Evolutionary conservation across 2,888 invertebrate species (phyloP).

Genomic region (Tetrapedia diversipes): DNA sequence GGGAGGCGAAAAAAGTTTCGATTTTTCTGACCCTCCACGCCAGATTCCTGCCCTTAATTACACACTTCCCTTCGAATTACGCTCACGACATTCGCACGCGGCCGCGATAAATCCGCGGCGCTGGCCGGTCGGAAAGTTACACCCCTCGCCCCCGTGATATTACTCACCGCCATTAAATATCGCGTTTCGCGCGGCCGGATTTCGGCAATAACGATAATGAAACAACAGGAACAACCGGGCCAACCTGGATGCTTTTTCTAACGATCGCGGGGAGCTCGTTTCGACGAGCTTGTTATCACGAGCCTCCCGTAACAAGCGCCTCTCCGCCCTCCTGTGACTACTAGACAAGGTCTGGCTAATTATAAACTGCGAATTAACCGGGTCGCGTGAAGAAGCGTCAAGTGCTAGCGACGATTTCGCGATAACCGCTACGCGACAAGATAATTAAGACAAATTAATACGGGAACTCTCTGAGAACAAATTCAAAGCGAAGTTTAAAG

Average conservation of each 20-base stretch:
- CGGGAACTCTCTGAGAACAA: no score
- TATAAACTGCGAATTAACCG: constrained; percentile 59
- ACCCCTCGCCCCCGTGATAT: constrained; percentile 39
- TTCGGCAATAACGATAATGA: constrained; percentile 59
- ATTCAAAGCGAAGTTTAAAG: no score
- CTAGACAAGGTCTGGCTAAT: constrained; percentile 47
- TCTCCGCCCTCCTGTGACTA: neutral
- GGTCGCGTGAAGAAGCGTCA: constrained; percentile 44
- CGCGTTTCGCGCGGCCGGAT: constrained; percentile 46
- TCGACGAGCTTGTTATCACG: constrained; percentile 50
- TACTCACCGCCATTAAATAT: constrained; percentile 53
- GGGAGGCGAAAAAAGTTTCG: no score
- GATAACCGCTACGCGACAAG: no score
- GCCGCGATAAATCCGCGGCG: constrained; percentile 42
- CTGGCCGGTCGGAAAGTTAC: constrained; percentile 34
- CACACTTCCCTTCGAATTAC: constrained; percentile 40
- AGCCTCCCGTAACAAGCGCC: constrained; percentile 34
- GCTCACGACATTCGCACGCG: constrained; percentile 36
- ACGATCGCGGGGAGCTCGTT: constrained; percentile 44
- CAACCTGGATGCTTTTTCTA: constrained; percentile 37
- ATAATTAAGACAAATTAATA: no score
- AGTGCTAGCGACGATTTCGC: constrained; percentile 55
- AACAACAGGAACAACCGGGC: constrained; percentile 44
- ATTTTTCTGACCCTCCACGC: no score
- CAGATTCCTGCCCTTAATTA: constrained; percentile 48